A percentile compares a stretch with the other conserved stretches of the same genome.
phyloP scores from a whole-genome alignment of 2,113 vertebrate genomes.

The Smithornis capensis region DNA sequence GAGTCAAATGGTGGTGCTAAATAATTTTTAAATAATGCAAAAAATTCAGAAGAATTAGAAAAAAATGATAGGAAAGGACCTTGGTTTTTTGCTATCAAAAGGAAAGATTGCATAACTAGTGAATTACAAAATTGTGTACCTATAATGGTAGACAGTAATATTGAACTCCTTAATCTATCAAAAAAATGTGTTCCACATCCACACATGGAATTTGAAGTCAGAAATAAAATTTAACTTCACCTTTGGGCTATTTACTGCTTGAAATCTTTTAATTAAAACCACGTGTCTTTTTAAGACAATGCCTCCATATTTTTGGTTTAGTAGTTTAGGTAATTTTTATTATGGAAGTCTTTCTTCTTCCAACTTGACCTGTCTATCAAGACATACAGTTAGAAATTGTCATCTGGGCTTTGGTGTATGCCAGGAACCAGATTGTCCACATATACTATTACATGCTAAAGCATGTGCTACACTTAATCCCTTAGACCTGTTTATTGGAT shows the following conservation, averaged over 20 bases:
- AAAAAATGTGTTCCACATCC: not conserved
- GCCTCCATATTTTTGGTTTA: not conserved
- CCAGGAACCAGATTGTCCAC: not conserved
- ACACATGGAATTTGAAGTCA: not conserved
- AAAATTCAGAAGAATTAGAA: not conserved
- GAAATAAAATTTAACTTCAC: not conserved
- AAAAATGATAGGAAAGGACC: not conserved
- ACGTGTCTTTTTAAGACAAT: not conserved
- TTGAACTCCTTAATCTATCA: not conserved
- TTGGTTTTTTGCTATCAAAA: not conserved
- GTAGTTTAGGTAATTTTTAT: not conserved
- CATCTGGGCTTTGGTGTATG: not conserved
- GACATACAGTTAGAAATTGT: not conserved
- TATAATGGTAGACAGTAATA: not conserved
- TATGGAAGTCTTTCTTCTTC: not conserved
- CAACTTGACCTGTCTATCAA: not conserved
- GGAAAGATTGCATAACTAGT: not conserved
- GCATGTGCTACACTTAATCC: not conserved
- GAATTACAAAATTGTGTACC: not conserved
- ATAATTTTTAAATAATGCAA: not conserved
- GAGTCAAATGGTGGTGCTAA: not conserved
- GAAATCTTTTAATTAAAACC: not conserved
- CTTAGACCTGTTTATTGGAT: not conserved
- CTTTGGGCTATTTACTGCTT: not conserved
- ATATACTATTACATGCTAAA: not conserved